phyloP scores from a whole-genome alignment of 2,888 invertebrate genomes.

The Cryptocephalus primarius region DNA sequence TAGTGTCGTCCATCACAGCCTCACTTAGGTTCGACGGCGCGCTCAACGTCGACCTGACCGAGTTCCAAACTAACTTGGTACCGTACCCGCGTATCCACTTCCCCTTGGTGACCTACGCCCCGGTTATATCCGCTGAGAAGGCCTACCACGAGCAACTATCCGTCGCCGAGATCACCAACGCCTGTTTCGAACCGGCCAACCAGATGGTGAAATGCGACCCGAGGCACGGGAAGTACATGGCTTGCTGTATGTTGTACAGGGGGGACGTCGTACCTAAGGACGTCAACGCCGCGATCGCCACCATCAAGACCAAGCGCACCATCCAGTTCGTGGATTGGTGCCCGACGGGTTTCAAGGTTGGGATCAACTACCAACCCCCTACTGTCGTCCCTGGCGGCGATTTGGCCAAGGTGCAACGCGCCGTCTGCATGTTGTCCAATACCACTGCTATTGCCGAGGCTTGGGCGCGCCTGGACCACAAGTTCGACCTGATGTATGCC shows the following conservation, averaged over 20 bases:
- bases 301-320: slow-evolving; percentile 54
- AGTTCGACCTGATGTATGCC: slow-evolving; percentile 69
- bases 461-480: slow-evolving; percentile 66
- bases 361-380: slow-evolving; percentile 66
- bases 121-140: slow-evolving; percentile 50
- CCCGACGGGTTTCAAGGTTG: slow-evolving; percentile 36
- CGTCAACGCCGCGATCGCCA: slow-evolving; percentile 56
- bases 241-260: slow-evolving; percentile 53
- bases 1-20: slow-evolving; percentile 57
- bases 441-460: slow-evolving; percentile 42
- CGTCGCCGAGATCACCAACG: slow-evolving; percentile 60
- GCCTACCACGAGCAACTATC: slow-evolving; percentile 52
- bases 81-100: slow-evolving; percentile 83
- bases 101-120: slow-evolving; percentile 66
- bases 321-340: slow-evolving; percentile 33
- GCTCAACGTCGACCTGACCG: slow-evolving; percentile 54
- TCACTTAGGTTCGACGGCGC: slow-evolving; percentile 58
- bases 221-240: slow-evolving; percentile 57
- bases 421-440: slow-evolving; percentile 65
- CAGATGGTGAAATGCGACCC: slow-evolving; percentile 71
- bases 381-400: slow-evolving; percentile 62
- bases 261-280: slow-evolving; percentile 35
- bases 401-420: slow-evolving; percentile 56
- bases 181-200: slow-evolving; percentile 71
- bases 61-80: slow-evolving; percentile 70